Evolutionary conservation across 2,888 invertebrate genomes (phyloP).

Genomic region (Graphium colonna): DNA sequence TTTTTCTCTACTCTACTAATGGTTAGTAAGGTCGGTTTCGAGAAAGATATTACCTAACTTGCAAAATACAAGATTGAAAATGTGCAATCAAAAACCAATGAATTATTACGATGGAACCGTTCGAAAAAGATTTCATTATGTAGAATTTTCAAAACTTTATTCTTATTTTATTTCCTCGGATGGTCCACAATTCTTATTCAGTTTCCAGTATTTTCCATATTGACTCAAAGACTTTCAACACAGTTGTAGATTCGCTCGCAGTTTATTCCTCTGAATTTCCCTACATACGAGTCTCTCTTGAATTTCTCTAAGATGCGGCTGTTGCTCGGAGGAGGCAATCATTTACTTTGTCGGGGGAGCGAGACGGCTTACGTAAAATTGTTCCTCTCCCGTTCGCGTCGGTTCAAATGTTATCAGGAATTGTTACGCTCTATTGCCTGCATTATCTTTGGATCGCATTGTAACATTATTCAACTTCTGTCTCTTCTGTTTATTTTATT

Average conservation of each 20-base stretch:
- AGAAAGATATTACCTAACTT: too few species aligned
- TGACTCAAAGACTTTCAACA: slow-evolving; percentile 35
- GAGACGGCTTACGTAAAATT: slow-evolving; percentile 49
- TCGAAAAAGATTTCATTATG: slow-evolving; percentile 15
- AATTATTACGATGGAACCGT: background rate
- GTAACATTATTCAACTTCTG: too few species aligned
- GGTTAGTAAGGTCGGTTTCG: too few species aligned
- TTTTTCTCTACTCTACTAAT: too few species aligned
- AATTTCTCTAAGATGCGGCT: slow-evolving; percentile 24
- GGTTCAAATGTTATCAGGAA: slow-evolving; percentile 16
- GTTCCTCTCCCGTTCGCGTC: slow-evolving; percentile 30
- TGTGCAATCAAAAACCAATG: slow-evolving; percentile 1
- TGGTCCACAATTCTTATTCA: slow-evolving; percentile 24
- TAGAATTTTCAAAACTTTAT: slow-evolving; percentile 16
- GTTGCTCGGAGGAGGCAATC: slow-evolving; percentile 35
- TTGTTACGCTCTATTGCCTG: slow-evolving; percentile 11
- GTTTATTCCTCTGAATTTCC: slow-evolving; percentile 53
- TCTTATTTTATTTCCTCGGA: slow-evolving; percentile 20
- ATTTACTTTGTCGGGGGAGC: slow-evolving; percentile 46
- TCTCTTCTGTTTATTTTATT: too few species aligned
- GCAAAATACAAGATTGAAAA: too few species aligned
- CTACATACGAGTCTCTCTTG: slow-evolving; percentile 38
- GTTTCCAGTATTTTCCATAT: slow-evolving; percentile 29
- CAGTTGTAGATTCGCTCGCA: slow-evolving; percentile 31
- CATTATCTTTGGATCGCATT: slow-evolving; percentile 17